These are phyloP conservation scores for Nesoenas mayeri DNA, from an alignment of 2,113 vertebrate genomes.

Conservation along the genomic window DNA sequence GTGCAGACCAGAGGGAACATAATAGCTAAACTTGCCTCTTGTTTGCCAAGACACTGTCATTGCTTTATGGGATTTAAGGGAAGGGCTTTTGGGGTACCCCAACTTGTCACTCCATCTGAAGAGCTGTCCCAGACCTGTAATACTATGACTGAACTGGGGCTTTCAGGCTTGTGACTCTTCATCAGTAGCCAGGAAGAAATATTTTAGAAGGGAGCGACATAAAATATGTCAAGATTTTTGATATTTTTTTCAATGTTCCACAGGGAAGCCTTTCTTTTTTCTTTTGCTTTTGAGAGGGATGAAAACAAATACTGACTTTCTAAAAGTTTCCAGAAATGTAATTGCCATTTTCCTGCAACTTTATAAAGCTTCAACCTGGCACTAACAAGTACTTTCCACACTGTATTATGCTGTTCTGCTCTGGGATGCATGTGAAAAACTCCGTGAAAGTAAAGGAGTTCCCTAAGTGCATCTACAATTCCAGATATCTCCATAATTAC, in stretches of 20 bases:
- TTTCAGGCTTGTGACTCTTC: not conserved
- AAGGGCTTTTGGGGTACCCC: not conserved
- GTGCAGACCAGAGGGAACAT: not conserved
- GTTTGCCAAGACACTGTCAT: not conserved
- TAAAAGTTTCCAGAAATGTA: not conserved
- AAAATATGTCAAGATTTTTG: not conserved
- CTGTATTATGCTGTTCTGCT: not conserved
- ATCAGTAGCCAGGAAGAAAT: not conserved
- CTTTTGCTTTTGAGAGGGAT: not conserved
- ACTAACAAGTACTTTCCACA: not conserved
- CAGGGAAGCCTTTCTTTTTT: not conserved
- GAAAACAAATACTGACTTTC: not conserved
- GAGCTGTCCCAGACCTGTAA: not conserved
- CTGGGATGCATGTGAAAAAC: not conserved
- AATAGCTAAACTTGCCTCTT: not conserved
- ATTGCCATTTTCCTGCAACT: not conserved
- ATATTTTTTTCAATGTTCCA: not conserved
- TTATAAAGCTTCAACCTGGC: not conserved
- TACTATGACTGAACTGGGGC: not conserved
- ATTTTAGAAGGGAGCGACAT: not conserved
- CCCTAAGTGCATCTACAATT: not conserved
- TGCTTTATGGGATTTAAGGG: not conserved
- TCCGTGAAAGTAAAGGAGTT: not conserved
- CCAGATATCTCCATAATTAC: not conserved
- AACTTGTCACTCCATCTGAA: not conserved